A percentile compares a stretch with the other conserved stretches of the same genome.
Evolutionary conservation across 2,113 vertebrate species (phyloP).

Genomic region (Ophiodon elongatus): DNA sequence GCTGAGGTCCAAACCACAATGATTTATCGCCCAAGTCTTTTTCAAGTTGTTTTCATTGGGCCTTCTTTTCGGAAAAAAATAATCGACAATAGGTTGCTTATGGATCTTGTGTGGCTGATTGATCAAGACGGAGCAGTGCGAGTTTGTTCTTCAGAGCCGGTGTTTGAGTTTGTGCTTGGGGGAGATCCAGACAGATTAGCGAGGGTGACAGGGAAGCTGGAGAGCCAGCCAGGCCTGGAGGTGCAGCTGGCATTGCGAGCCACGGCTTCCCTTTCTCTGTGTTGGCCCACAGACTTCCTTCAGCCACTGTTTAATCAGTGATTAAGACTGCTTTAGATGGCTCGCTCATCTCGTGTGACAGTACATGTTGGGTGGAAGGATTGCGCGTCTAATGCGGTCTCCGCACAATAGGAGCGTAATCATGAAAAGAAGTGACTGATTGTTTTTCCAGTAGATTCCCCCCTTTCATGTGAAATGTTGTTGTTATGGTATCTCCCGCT

Average conservation of each 20-base stretch:
- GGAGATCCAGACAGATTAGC: slow-evolving; percentile 80
- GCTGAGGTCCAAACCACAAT: slow-evolving; percentile 48
- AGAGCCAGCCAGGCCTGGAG: slow-evolving; percentile 60
- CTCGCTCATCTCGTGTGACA: slow-evolving; percentile 76
- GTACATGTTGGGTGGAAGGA: slow-evolving; percentile 70
- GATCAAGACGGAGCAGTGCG: slow-evolving; percentile 60
- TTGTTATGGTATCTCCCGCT: slow-evolving; percentile 69
- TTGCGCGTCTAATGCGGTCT: slow-evolving; percentile 44
- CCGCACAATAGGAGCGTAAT: slow-evolving; percentile 57
- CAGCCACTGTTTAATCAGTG: slow-evolving; percentile 78
- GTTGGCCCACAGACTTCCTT: slow-evolving; percentile 59
- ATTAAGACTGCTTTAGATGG: slow-evolving; percentile 68
- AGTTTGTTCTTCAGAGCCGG: slow-evolving; percentile 66
- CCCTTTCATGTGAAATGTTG: slow-evolving; percentile 66
- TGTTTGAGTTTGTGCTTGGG: slow-evolving; percentile 84
- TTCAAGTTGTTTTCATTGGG: slow-evolving; percentile 58
- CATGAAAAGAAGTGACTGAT: slow-evolving; percentile 52
- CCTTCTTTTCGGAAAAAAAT: slow-evolving; percentile 46
- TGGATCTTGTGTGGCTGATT: slow-evolving; percentile 68
- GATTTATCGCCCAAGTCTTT: slow-evolving; percentile 62
- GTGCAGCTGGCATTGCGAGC: slow-evolving; percentile 70
- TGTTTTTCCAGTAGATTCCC: slow-evolving; percentile 64
- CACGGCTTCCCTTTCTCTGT: slow-evolving; percentile 55
- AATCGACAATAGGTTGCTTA: slow-evolving; percentile 47
- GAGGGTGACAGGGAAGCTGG: slow-evolving; percentile 63